These are phyloP conservation scores for Tetraodon nigroviridis DNA, from an alignment of 2,113 vertebrate genomes.

Conservation along the genomic window DNA sequence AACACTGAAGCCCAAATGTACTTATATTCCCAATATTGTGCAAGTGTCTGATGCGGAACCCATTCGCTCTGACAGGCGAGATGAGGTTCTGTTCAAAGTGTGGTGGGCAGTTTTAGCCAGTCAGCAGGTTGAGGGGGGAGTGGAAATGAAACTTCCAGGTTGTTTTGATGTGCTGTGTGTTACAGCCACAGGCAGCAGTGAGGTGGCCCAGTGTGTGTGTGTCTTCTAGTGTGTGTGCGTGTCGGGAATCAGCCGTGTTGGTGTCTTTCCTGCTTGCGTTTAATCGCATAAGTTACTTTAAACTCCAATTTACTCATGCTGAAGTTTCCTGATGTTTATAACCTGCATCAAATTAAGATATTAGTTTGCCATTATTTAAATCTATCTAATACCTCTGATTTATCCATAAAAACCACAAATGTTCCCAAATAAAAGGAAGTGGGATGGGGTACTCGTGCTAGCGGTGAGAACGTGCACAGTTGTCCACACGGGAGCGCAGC, in stretches of 20 bases:
- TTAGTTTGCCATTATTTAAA: not conserved
- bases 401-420: not conserved
- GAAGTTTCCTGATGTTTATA: not conserved
- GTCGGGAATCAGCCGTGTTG: slow-evolving; percentile 45
- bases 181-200: slow-evolving; percentile 67
- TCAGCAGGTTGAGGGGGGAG: slow-evolving; percentile 59
- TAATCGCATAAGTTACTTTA: slow-evolving; percentile 19
- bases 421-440: not conserved
- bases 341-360: slow-evolving; percentile 9
- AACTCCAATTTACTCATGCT: not conserved
- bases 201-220: slow-evolving; percentile 51
- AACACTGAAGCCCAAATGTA: too few relatives aligned
- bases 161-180: slow-evolving; percentile 71
- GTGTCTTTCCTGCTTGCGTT: slow-evolving; percentile 48
- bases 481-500: not conserved
- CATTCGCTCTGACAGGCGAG: slow-evolving; percentile 8
- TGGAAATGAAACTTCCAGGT: slow-evolving; percentile 56
- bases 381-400: not conserved
- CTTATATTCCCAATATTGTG: too few relatives aligned
- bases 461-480: not conserved
- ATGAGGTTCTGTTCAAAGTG: slow-evolving; percentile 56
- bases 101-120: slow-evolving; percentile 54
- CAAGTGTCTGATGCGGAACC: not conserved
- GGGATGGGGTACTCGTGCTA: not conserved
- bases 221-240: slow-evolving; percentile 18